Evolutionary conservation across 1,140 invertebrate species (phyloP).

Genomic region (Himalopsyche phryganea): DNA sequence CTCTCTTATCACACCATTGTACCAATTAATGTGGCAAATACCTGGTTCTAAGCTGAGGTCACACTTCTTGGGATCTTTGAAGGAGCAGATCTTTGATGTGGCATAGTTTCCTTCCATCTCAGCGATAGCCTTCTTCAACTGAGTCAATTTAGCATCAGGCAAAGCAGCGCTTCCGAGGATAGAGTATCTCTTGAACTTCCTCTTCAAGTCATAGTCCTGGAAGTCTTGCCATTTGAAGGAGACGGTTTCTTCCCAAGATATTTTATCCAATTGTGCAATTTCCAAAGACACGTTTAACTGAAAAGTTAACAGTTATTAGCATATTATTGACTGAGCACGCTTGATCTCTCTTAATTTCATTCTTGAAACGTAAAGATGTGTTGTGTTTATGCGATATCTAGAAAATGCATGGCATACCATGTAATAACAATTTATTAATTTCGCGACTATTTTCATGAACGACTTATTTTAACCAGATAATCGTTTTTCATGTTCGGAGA

Average conservation of each 20-base stretch:
- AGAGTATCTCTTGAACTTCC: constrained; percentile 64
- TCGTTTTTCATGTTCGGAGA: background rate
- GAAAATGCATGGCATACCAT: background rate
- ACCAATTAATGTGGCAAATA: too few relatives aligned
- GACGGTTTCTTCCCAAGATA: constrained; percentile 56
- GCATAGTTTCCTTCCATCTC: constrained; percentile 78
- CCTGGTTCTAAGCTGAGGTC: constrained; percentile 73
- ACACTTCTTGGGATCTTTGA: constrained; percentile 62
- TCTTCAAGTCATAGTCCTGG: constrained; percentile 57
- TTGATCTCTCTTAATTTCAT: too few relatives aligned
- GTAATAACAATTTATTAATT: background rate
- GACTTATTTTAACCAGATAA: background rate
- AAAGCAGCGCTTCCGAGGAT: constrained; percentile 68
- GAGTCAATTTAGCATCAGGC: constrained; percentile 60
- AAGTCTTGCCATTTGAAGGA: constrained; percentile 63
- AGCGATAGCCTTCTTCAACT: constrained; percentile 61
- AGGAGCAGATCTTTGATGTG: constrained; percentile 75
- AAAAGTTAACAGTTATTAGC: constrained; percentile 21
- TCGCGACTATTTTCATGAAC: background rate
- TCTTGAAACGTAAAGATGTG: too few relatives aligned
- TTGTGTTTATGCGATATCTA: background rate
- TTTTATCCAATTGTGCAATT: constrained; percentile 48
- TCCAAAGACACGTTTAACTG: constrained; percentile 48
- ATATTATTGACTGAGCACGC: too few relatives aligned
- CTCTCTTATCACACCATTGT: too few relatives aligned